Conservation (phyloP, 2,888 invertebrate species). For the Agonum fuliginosum region DNA sequence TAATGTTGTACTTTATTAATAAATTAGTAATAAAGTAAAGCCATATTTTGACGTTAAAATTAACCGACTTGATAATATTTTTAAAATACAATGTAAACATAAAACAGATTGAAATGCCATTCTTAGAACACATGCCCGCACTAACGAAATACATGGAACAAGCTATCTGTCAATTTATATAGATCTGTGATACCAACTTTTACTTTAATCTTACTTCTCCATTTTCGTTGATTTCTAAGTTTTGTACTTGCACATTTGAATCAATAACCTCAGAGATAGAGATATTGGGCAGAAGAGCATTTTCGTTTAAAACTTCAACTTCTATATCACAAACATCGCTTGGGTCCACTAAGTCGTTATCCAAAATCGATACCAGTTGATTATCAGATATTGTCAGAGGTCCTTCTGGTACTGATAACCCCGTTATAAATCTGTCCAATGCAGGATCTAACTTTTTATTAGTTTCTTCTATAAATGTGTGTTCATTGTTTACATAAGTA, state of each 20-base stretch:
- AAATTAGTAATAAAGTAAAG: too few relatives aligned
- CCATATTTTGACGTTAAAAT: too few relatives aligned
- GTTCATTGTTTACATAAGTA: slow-evolving; percentile 75
- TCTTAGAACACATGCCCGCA: too few relatives aligned
- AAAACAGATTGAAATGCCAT: too few relatives aligned
- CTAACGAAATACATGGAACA: too few relatives aligned
- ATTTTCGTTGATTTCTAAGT: slow-evolving; percentile 58
- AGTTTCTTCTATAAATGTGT: too few relatives aligned
- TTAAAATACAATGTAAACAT: too few relatives aligned
- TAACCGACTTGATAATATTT: too few relatives aligned
- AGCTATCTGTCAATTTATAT: too few relatives aligned
- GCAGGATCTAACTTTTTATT: slow-evolving; percentile 21
- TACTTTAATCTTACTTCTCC: slow-evolving; percentile 48
- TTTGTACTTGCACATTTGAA: slow-evolving; percentile 56
- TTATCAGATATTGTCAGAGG: slow-evolving; percentile 54
- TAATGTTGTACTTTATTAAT: too few relatives aligned
- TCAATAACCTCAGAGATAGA: slow-evolving; percentile 57
- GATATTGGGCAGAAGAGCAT: slow-evolving; percentile 54
- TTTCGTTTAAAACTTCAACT: slow-evolving; percentile 60
- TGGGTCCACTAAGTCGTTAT: slow-evolving; percentile 55
- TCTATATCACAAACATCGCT: slow-evolving; percentile 61
- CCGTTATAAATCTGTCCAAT: slow-evolving; percentile 21
- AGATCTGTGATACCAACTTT: too few relatives aligned
- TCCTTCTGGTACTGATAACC: not conserved
- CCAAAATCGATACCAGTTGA: slow-evolving; percentile 59